Conservation (phyloP, 2,888 invertebrate genomes). For the Slavum lentiscoides region DNA sequence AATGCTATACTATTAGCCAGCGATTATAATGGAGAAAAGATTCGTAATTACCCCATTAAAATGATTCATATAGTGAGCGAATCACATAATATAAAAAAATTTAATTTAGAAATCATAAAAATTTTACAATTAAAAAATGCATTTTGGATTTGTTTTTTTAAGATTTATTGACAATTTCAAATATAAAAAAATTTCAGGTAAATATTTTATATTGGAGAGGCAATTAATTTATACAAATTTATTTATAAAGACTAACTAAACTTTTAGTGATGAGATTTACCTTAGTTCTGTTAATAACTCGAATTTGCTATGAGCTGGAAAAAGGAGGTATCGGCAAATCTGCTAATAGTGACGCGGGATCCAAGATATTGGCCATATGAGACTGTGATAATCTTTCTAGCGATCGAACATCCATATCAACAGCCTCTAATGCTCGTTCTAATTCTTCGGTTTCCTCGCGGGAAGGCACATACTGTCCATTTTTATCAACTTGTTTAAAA, state of each 20-base stretch:
- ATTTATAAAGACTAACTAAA: slow-evolving; percentile 3
- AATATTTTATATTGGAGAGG: not conserved
- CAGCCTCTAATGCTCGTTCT: slow-evolving; percentile 80
- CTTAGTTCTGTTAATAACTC: slow-evolving; percentile 17
- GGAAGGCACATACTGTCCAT: slow-evolving; percentile 72
- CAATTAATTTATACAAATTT: not conserved
- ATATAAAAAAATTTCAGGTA: not conserved
- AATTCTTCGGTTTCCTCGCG: slow-evolving; percentile 85
- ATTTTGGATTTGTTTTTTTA: not conserved
- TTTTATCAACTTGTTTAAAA: slow-evolving; percentile 66
- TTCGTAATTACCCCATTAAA: too few species aligned
- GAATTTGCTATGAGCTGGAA: slow-evolving; percentile 46
- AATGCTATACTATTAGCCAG: not conserved
- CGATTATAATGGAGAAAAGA: too few species aligned
- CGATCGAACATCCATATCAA: slow-evolving; percentile 66
- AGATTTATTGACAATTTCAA: not conserved
- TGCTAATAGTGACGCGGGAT: slow-evolving; percentile 46
- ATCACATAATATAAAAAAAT: not conserved
- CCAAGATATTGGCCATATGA: slow-evolving; percentile 56
- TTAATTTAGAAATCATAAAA: not conserved
- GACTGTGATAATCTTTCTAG: slow-evolving; percentile 70
- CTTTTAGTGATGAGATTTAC: slow-evolving; percentile 6
- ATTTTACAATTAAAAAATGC: slow-evolving; percentile 11
- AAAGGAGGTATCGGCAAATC: slow-evolving; percentile 49
- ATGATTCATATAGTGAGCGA: too few species aligned